Conservation (phyloP, 2,797 vertebrate genomes). For the Lacerta viridis region DNA sequence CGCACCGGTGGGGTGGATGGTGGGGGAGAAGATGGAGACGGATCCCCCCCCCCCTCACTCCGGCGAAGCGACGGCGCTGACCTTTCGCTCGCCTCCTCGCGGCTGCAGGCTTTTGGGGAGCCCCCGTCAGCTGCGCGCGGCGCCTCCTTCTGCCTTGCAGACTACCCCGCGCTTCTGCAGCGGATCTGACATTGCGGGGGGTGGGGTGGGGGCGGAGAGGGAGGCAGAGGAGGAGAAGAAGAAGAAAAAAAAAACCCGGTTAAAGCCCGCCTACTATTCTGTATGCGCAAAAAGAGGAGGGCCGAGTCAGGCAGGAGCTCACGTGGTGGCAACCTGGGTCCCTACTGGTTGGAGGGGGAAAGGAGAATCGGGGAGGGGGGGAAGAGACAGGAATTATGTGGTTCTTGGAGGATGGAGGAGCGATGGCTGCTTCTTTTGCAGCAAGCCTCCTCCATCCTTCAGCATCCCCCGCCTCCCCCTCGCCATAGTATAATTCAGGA, state of each 20-base stretch:
- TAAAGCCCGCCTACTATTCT: constrained; percentile 42
- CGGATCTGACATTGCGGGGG: constrained; percentile 64
- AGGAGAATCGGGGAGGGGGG: not conserved
- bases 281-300: constrained; percentile 52
- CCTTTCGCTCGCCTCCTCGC: constrained; percentile 38
- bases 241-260: not conserved
- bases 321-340: constrained; percentile 7
- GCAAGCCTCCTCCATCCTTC: not conserved
- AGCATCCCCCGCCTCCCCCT: not conserved
- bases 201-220: constrained; percentile 9
- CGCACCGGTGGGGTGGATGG: too few relatives aligned
- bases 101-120: not conserved
- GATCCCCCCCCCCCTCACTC: not conserved
- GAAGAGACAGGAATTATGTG: not conserved
- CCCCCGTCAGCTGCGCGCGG: not conserved
- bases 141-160: not conserved
- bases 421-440: not conserved
- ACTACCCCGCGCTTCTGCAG: constrained; percentile 53
- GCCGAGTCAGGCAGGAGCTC: constrained; percentile 8
- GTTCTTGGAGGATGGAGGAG: not conserved
- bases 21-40: not conserved
- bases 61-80: not conserved
- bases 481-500: too few relatives aligned
- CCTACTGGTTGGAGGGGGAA: not conserved
- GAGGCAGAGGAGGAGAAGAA: too few relatives aligned